A percentile compares a stretch with the other conserved stretches of the same genome.
phyloP scores from a whole-genome alignment of 2,113 vertebrate species.

The Crocuta crocuta region DNA sequence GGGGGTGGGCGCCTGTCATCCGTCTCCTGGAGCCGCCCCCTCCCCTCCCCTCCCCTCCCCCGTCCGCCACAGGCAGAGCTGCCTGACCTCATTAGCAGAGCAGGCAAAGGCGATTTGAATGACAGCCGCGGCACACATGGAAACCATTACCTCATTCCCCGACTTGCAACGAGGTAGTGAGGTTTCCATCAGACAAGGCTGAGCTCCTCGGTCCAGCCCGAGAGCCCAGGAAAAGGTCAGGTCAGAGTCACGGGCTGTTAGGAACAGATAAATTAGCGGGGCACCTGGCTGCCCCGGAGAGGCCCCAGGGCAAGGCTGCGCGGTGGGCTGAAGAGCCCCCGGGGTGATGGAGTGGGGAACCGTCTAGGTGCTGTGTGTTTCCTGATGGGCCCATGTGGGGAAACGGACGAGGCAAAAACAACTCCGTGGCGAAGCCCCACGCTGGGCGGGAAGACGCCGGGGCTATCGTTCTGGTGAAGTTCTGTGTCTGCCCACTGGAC shows the following conservation, averaged over 20 bases:
- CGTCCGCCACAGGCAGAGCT: not conserved
- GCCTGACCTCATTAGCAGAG: slow-evolving; percentile 57
- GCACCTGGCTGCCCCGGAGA: slow-evolving; percentile 31
- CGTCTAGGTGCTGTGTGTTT: not conserved
- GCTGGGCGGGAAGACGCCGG: not conserved
- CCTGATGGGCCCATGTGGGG: not conserved
- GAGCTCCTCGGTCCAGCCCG: not conserved
- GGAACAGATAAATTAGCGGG: slow-evolving; percentile 72
- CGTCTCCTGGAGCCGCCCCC: not conserved
- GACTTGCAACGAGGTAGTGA: not conserved
- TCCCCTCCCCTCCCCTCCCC: too few species aligned
- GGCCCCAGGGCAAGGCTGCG: not conserved
- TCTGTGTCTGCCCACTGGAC: not conserved
- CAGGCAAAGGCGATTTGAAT: slow-evolving; percentile 40
- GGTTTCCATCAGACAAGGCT: not conserved
- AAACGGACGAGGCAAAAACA: not conserved
- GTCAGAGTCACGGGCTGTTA: slow-evolving; percentile 2
- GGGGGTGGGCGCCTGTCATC: not conserved
- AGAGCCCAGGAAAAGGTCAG: slow-evolving; percentile 41
- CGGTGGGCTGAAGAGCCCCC: not conserved
- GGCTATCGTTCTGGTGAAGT: not conserved
- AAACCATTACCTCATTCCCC: slow-evolving; percentile 65
- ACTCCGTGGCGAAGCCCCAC: fast-evolving
- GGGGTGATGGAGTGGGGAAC: not conserved
- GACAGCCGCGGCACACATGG: slow-evolving; percentile 63